Percentiles rank a stretch among this genome's conserved stretches.
These are phyloP conservation scores for Torymus tubicola DNA, from an alignment of 2,888 invertebrate species.

Conservation along the genomic window DNA sequence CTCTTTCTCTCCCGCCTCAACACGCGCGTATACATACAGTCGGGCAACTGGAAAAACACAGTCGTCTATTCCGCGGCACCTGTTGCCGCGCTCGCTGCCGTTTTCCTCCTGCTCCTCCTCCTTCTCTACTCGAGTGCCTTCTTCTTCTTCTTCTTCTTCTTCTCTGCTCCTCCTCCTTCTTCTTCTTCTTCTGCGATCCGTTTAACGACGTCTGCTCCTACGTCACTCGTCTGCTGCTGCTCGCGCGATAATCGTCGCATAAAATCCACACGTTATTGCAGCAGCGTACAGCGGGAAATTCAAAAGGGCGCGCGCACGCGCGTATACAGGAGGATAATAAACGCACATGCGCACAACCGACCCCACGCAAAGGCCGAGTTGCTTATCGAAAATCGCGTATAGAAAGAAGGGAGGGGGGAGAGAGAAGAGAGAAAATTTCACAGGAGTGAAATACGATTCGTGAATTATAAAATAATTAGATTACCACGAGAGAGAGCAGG, in stretches of 20 bases:
- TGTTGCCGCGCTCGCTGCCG: too few relatives aligned
- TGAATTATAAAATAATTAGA: slow-evolving; percentile 45
- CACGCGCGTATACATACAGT: too few relatives aligned
- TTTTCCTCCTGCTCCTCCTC: too few relatives aligned
- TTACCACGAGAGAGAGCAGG: slow-evolving; percentile 20
- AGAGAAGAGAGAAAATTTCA: slow-evolving; percentile 31
- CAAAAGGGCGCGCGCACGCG: neutral
- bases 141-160: too few relatives aligned
- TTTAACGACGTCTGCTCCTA: too few relatives aligned
- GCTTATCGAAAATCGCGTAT: neutral
- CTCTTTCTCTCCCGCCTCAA: too few relatives aligned
- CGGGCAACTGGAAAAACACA: slow-evolving; percentile 1
- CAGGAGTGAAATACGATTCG: slow-evolving; percentile 54
- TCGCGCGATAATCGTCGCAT: slow-evolving; percentile 73
- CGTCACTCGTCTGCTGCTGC: too few relatives aligned
- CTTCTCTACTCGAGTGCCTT: too few relatives aligned
- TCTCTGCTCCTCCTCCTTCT: neutral
- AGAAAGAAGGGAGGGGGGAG: neutral
- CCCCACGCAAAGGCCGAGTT: slow-evolving; percentile 21
- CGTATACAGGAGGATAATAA: neutral
- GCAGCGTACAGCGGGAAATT: slow-evolving; percentile 7
- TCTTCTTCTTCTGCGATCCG: neutral
- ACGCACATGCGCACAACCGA: neutral
- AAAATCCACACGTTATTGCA: slow-evolving; percentile 73
- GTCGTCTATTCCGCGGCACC: neutral